Conservation (phyloP, 2,888 invertebrate species). For the Clunio marinus region DNA sequence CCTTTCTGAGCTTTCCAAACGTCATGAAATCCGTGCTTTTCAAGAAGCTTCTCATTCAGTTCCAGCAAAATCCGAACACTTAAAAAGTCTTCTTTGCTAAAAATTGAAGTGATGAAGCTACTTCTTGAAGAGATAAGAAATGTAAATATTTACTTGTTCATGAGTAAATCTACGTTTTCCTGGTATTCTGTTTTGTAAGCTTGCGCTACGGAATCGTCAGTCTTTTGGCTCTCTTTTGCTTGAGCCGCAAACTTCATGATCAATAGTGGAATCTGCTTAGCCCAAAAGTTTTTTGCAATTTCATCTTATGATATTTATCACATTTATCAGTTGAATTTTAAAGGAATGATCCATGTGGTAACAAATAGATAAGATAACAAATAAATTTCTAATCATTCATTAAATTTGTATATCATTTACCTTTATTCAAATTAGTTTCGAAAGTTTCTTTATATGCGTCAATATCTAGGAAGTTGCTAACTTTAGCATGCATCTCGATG, state of each 20-base stretch:
- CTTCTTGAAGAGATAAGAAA: slow-evolving; percentile 10
- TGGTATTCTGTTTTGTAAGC: slow-evolving; percentile 80
- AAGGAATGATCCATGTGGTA: background rate
- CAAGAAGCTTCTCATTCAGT: slow-evolving; percentile 85
- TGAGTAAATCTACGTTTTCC: slow-evolving; percentile 57
- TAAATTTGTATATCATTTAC: background rate
- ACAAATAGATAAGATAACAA: background rate
- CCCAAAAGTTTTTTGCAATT: slow-evolving; percentile 12
- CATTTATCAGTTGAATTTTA: no score
- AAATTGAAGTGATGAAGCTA: background rate
- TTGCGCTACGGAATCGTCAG: slow-evolving; percentile 73
- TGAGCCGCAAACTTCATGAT: slow-evolving; percentile 79
- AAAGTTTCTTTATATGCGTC: background rate
- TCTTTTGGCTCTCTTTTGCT: slow-evolving; percentile 70
- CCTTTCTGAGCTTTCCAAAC: slow-evolving; percentile 81
- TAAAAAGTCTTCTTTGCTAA: slow-evolving; percentile 66
- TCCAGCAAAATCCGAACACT: slow-evolving; percentile 87
- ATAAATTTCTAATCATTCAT: background rate
- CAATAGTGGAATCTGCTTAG: slow-evolving; percentile 49
- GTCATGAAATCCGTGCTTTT: slow-evolving; percentile 88
- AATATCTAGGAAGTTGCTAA: background rate
- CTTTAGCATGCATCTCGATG: no score
- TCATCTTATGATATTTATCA: slow-evolving; percentile 13
- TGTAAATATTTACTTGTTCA: slow-evolving; percentile 62
- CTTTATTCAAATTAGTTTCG: slow-evolving; percentile 28